These are phyloP conservation scores for Gymnoscelis rufifasciata DNA, from an alignment of 2,888 invertebrate species.

Conservation along the genomic window DNA sequence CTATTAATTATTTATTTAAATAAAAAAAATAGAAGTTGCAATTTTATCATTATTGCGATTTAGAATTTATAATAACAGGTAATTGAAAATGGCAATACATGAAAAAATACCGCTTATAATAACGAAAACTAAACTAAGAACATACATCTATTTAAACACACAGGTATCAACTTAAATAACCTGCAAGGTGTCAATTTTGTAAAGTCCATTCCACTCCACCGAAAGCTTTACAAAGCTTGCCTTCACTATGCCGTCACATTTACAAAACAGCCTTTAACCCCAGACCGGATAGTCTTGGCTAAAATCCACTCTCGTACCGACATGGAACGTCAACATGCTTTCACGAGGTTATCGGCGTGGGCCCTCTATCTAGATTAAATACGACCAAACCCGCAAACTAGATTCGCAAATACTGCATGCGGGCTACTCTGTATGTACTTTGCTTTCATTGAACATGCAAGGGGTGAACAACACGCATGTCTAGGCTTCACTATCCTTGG, in stretches of 20 bases:
- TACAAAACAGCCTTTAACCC: slow-evolving; percentile 1
- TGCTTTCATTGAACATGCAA: neutral
- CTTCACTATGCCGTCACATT: neutral
- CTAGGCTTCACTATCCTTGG: neutral
- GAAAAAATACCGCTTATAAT: too few relatives aligned
- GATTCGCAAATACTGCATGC: slow-evolving; percentile 17
- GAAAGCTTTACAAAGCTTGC: too few relatives aligned
- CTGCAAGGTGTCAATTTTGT: too few relatives aligned
- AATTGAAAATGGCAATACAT: too few relatives aligned
- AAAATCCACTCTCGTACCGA: slow-evolving; percentile 4
- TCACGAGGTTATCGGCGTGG: slow-evolving; percentile 11
- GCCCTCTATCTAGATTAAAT: slow-evolving; percentile 16
- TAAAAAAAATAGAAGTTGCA: too few relatives aligned
- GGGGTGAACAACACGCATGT: neutral
- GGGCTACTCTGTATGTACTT: slow-evolving; percentile 1
- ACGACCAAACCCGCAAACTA: slow-evolving; percentile 7
- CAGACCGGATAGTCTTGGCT: neutral
- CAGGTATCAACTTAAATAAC: too few relatives aligned
- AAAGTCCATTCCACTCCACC: too few relatives aligned
- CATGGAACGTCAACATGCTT: slow-evolving; percentile 16
- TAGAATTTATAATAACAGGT: too few relatives aligned
- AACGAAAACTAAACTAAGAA: too few relatives aligned
- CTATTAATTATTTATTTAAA: too few relatives aligned
- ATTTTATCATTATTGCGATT: too few relatives aligned
- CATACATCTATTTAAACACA: too few relatives aligned